These are phyloP conservation scores for Mesoligia furuncula DNA, from an alignment of 2,888 invertebrate species.

Conservation along the genomic window DNA sequence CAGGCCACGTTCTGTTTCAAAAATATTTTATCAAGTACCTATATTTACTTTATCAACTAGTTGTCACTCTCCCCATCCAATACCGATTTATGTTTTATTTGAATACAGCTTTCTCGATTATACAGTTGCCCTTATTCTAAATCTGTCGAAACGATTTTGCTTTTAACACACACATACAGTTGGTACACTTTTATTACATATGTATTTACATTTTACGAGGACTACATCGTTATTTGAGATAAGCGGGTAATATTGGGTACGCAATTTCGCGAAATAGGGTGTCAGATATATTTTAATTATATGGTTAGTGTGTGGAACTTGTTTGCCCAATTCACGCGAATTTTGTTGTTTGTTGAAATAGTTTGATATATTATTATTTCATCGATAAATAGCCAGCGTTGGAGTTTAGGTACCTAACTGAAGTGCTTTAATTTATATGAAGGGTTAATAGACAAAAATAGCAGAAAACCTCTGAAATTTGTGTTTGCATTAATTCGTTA, in stretches of 20 bases:
- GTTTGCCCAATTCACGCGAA: constrained; percentile 21
- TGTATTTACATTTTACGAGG: constrained; percentile 57
- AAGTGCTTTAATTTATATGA: constrained; percentile 12
- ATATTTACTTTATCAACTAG: constrained; percentile 47
- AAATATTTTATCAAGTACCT: constrained; percentile 51
- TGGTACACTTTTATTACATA: constrained; percentile 52
- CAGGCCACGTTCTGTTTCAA: constrained; percentile 51
- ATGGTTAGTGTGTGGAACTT: constrained; percentile 47
- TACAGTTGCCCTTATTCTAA: constrained; percentile 40
- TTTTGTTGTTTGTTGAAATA: constrained; percentile 11
- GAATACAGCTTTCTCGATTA: constrained; percentile 19
- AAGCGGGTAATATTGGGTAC: constrained; percentile 57
- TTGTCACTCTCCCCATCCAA: constrained; percentile 23
- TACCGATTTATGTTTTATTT: constrained; percentile 39
- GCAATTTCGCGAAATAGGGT: constrained; percentile 56
- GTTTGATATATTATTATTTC: constrained; percentile 5
- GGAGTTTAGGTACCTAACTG: background rate
- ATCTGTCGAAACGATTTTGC: constrained; percentile 47
- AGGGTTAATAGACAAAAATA: constrained; percentile 31
- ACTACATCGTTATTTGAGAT: constrained; percentile 57
- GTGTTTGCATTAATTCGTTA: constrained; percentile 80
- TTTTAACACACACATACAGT: constrained; percentile 42
- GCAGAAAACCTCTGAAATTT: constrained; percentile 69
- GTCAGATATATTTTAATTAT: constrained; percentile 58
- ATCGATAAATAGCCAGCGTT: background rate